Evolutionary conservation across 1,140 invertebrate genomes (phyloP).

Genomic region (Periplaneta americana): DNA sequence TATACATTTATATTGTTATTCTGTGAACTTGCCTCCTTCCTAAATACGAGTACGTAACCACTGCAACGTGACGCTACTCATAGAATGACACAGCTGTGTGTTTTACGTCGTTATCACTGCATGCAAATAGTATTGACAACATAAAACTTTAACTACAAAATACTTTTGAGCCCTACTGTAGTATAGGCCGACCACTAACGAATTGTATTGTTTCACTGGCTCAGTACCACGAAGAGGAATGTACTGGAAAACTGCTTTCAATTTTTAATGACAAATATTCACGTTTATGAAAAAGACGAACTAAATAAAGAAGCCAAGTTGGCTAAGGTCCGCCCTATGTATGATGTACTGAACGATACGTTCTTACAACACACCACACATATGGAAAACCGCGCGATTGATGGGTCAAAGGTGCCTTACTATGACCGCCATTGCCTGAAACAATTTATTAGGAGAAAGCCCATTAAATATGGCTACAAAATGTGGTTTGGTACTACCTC

Average conservation of each 20-base stretch:
- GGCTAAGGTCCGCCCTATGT: neutral
- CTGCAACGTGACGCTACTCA: no score
- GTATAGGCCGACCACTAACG: no score
- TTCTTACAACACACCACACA: neutral
- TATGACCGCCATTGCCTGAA: neutral
- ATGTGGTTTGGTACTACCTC: neutral
- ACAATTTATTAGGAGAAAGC: neutral
- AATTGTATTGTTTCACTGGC: no score
- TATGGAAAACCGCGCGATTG: neutral
- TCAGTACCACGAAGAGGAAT: no score
- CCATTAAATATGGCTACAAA: neutral
- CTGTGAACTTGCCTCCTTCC: no score
- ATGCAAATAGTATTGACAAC: no score
- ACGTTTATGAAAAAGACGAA: neutral
- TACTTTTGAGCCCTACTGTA: no score
- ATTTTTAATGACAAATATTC: neutral
- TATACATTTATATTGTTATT: no score
- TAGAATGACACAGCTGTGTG: no score
- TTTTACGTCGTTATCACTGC: no score
- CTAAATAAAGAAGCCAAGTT: neutral
- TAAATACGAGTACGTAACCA: no score
- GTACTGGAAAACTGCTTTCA: neutral
- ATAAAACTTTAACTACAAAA: no score
- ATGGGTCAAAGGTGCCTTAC: neutral
- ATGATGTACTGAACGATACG: neutral